Evolutionary conservation across 2,888 invertebrate species (phyloP), one percentile per base, ranked within the genome.

Genomic region (Hypomecis punctinalis): DNA sequence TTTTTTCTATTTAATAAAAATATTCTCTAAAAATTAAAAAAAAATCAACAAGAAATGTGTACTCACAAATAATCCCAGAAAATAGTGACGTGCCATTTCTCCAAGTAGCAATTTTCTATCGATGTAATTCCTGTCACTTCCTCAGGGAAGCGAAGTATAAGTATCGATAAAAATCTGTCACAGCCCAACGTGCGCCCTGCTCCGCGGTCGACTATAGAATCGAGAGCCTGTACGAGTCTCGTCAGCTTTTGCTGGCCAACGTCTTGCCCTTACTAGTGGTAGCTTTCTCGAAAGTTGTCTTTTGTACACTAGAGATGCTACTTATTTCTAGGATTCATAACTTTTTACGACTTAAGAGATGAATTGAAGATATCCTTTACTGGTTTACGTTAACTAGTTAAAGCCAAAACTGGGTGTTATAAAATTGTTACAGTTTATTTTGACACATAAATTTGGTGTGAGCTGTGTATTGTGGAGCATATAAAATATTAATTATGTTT

Each of bases 201-300:
- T 45, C 71, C 77, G 74, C 79, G 78, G 75, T 76, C 74, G 70
- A 77, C 75, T 73, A 67, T 72, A 76, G 78, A 83, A 80, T 87
- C 79, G 68, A 81, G 75, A 79, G 78, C 79, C 81, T 74, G 73
- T 60, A 47, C 67, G 61, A 67, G 68, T 76, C 74, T 63, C 79
- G 69, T 67, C 76, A 84, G 85, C 86, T 88, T 88, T 89, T 86
- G 86, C 84, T 84, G 70, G 74, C 70, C 65, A 61, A 52, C 68
- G 59, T 69, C 65, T 65, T 54, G 68, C 60, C 66, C 69, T 62
- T 82, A 86, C 83, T 73, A 76, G 42, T 58, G 69, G 70, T 55
- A 65, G 49, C 56, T 66, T 73, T 82, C 79, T 83, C 83, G 82
- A 82, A 71, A 54, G 64, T 67, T 35, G 54, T 54, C 11, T 43